Evolutionary conservation across 2,113 vertebrate genomes (phyloP), one percentile per base, ranked within the genome.

Genomic region (Dinomys branickii): DNA sequence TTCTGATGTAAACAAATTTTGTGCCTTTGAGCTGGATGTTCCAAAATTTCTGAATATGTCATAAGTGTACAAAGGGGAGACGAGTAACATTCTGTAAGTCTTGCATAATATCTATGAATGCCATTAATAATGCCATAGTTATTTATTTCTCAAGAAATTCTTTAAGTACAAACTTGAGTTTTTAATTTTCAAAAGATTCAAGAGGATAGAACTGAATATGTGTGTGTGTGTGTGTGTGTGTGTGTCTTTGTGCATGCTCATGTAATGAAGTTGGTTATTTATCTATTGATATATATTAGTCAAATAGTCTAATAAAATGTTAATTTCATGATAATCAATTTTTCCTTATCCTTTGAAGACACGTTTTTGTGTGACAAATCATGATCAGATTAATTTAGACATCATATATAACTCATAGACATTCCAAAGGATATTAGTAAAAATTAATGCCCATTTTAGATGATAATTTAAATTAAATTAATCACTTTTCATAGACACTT

Each of bases 391-490:
- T 96, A 97, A 90, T 88, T 20, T 50, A 85, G 54, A 81, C 92
- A 91, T 77, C 56, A 94, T 83, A 28, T 88, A 96, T 92, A 86
- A 91, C n/a, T 88, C 61, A 26, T 5, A 95, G 97, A 95, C 38
- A 82, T 88, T 90, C 58, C 85, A 91, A 94, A 88, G 65, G 52
- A 96, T 83, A 95, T 94, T 95, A 88, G 38, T 52, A 90, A 35
- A 88, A 95, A 97, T 97, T 96, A 94, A 86, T 96, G 73, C 58
- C 61, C 65, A 95, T 91, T 96, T 97, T 88, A 94, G 54, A 90
- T 83, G 5, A 61, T 92, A 94, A 96, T 97, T 96, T 94, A 96
- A 94, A 92, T 94, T 75, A 13, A 83, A 95, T 97, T 97, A 94
- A 85, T 96, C 69, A 94, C 22, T 63, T 87, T 86, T 88, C 28